Percentiles rank a stretch among this genome's conserved stretches.
These are phyloP conservation scores for Melanotus villosus DNA, from an alignment of 2,888 invertebrate species.

Conservation along the genomic window DNA sequence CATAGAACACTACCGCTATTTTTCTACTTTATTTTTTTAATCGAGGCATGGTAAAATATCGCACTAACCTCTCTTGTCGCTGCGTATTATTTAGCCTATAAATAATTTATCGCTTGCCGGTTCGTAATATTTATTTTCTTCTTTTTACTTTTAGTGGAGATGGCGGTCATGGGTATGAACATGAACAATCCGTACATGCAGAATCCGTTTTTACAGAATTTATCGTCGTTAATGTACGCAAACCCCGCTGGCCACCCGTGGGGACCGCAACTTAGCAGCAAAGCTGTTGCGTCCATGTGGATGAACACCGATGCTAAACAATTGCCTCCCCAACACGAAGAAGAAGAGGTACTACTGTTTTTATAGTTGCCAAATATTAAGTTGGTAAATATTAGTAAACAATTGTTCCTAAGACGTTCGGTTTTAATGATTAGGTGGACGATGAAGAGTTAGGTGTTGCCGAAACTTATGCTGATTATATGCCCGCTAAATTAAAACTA, in stretches of 20 bases:
- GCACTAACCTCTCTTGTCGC: slow-evolving; percentile 13
- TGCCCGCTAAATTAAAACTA: slow-evolving; percentile 95
- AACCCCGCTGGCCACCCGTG: slow-evolving; percentile 60
- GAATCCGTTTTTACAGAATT: slow-evolving; percentile 65
- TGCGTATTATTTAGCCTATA: not conserved
- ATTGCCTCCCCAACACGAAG: slow-evolving; percentile 62
- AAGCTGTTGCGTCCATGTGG: slow-evolving; percentile 75
- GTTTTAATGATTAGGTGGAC: slow-evolving; percentile 73
- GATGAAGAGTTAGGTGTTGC: slow-evolving; percentile 98
- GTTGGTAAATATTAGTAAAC: too few species aligned
- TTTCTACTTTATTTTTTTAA: slow-evolving; percentile 46
- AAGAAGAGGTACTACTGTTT: slow-evolving; percentile 65
- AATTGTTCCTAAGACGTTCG: too few species aligned
- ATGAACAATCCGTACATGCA: slow-evolving; percentile 64
- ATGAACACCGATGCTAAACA: slow-evolving; percentile 68
- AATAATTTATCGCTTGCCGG: too few species aligned
- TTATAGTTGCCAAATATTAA: too few species aligned
- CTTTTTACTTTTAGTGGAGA: slow-evolving; percentile 71
- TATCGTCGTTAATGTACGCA: slow-evolving; percentile 62
- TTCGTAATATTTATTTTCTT: not conserved
- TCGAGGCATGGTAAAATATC: slow-evolving; percentile 50
- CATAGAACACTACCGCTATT: not conserved
- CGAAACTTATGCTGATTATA: slow-evolving; percentile 98
- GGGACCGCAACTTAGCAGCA: slow-evolving; percentile 67
- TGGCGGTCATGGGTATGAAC: slow-evolving; percentile 73